A percentile compares a stretch with the other conserved stretches of the same genome.
Conservation (phyloP, 2,888 invertebrate species). For the Tenthredo scrophulariae region DNA sequence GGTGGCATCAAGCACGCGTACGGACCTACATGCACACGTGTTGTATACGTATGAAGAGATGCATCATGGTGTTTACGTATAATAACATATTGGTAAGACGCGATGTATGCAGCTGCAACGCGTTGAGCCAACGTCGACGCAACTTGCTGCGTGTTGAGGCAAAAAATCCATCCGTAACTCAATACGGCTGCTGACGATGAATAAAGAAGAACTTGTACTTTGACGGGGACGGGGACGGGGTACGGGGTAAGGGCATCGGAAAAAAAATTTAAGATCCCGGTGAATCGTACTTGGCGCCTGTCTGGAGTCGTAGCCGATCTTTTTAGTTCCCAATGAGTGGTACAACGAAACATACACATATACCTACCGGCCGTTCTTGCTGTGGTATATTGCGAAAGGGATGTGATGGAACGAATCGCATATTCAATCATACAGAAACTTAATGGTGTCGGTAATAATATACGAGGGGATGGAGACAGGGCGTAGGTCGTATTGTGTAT, state of each 20-base stretch:
- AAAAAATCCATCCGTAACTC: slow-evolving; percentile 64
- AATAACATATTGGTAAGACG: slow-evolving; percentile 17
- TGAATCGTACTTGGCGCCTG: slow-evolving; percentile 29
- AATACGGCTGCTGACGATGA: slow-evolving; percentile 63
- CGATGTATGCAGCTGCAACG: slow-evolving; percentile 31
- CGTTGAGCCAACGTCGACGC: slow-evolving; percentile 45
- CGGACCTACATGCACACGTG: neutral
- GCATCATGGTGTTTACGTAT: neutral
- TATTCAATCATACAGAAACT: neutral
- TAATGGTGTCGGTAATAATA: neutral
- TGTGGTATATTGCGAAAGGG: neutral
- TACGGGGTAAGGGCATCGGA: neutral
- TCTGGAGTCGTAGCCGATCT: slow-evolving; percentile 19
- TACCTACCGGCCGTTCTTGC: neutral
- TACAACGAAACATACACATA: neutral
- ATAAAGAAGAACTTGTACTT: slow-evolving; percentile 60
- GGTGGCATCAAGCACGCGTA: neutral
- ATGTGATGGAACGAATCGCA: neutral
- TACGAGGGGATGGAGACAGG: neutral
- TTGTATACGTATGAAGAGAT: neutral
- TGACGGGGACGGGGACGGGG: neutral
- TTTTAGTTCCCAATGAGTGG: neutral
- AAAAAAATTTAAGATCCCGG: slow-evolving; percentile 36
- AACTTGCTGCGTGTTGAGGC: slow-evolving; percentile 50
- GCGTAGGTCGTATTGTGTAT: neutral